Evolutionary conservation across 2,797 vertebrate species (phyloP), one percentile per base, ranked within the genome.

Genomic region (Fratercula arctica): DNA sequence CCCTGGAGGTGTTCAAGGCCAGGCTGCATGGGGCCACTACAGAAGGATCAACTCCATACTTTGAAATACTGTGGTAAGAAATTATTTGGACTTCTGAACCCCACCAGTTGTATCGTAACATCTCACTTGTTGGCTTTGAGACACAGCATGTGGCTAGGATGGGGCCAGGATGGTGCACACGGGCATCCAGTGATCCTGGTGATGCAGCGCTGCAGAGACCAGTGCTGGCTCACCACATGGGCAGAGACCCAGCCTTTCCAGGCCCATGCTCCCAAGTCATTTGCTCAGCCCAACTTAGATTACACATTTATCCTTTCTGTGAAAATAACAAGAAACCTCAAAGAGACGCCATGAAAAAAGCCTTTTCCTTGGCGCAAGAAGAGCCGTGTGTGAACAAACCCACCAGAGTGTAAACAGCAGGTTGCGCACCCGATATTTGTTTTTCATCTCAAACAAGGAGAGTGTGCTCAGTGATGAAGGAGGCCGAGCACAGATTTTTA

Each of bases 401-500:
- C 83, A 69, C n/a, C 59, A 75, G 69, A 46, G 0, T 45, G 87
- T 89, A 80, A 94, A 91, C 69, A 94, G 85, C 73, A 76, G 89
- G 96, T 57, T 95, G 74, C 3, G 5, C 89, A 90, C 81, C 35
- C 78, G 26, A 6, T 87, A 67, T 92, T 96, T 95, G 87, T 50
- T 94, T 96, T 91, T 90, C 82, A 75, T 93, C 85, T 94, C 37
- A 45, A 68, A 87, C 68, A 78, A 77, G 85, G 37, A 91, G 59
- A 76, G 45, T 1, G 68, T 93, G 85, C 61, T 78, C 74, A 74
- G 57, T 3, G 76, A 85, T 60, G 91, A 87, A 89, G 85, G 72
- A 85, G 68, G 79, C 51, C 2, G 9, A 94, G 48, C 68, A 53
- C 48, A 89, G 82, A 45, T 92, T 93, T 93, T 87, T 46, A 93